A percentile compares a stretch with the other conserved stretches of the same genome.
Evolutionary conservation across 2,113 vertebrate species (phyloP).

Genomic region (Vanacampus margaritifer): DNA sequence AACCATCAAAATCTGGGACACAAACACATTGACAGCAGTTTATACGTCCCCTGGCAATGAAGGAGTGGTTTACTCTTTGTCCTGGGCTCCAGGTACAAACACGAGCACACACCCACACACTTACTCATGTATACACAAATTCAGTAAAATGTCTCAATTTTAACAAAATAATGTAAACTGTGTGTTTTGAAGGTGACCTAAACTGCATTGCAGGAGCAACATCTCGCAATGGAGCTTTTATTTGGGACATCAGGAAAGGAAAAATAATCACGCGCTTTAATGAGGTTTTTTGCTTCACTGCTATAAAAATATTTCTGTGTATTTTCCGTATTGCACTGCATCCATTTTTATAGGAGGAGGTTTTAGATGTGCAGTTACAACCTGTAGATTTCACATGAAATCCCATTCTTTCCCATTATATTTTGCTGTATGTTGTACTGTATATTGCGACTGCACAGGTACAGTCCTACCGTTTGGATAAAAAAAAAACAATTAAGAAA

Average conservation of each 20-base stretch:
- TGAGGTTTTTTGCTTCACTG: slow-evolving; percentile 74
- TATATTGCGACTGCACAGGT: not conserved
- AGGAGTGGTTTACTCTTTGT: slow-evolving; percentile 95
- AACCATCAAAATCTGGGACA: slow-evolving; percentile 98
- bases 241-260: slow-evolving; percentile 92
- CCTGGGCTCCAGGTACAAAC: slow-evolving; percentile 91
- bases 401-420: not conserved
- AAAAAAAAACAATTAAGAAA: not conserved
- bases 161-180: not conserved
- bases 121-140: not conserved
- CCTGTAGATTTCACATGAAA: not conserved
- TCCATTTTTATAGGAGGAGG: not conserved
- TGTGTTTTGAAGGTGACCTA: slow-evolving; percentile 79
- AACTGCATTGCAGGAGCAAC: slow-evolving; percentile 96
- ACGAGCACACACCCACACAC: not conserved
- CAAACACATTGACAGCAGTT: slow-evolving; percentile 90
- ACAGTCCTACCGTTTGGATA: not conserved
- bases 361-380: not conserved
- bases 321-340: not conserved
- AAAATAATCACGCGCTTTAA: slow-evolving; percentile 92
- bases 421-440: not conserved
- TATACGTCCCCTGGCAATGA: slow-evolving; percentile 95
- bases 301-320: not conserved
- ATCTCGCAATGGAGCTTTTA: slow-evolving; percentile 90
- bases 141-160: not conserved